These are phyloP conservation scores for Odontesthes bonariensis DNA, from an alignment of 2,113 vertebrate genomes.

Conservation along the genomic window DNA sequence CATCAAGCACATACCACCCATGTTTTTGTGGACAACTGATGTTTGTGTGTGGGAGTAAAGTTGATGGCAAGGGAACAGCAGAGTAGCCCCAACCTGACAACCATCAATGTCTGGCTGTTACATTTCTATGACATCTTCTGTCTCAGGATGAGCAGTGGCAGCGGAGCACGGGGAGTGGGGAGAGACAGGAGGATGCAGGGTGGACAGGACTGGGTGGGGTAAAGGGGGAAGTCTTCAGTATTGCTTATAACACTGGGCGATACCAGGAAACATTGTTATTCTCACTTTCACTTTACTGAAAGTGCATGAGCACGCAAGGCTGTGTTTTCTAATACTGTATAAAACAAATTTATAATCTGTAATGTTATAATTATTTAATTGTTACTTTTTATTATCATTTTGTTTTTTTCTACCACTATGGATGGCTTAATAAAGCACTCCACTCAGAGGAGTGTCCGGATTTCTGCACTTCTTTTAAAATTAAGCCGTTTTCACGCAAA, in stretches of 20 bases:
- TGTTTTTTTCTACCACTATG: neutral
- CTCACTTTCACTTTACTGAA: slow-evolving; percentile 22
- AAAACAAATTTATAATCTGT: neutral
- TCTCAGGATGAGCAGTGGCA: slow-evolving; percentile 54
- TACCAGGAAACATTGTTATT: slow-evolving; percentile 59
- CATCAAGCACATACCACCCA: slow-evolving; percentile 10
- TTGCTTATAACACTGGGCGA: slow-evolving; percentile 47
- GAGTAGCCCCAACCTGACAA: slow-evolving; percentile 67
- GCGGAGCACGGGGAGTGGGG: slow-evolving; percentile 32
- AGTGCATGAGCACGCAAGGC: neutral
- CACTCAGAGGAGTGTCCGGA: slow-evolving; percentile 34
- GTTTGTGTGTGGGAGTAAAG: slow-evolving; percentile 47
- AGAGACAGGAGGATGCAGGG: slow-evolving; percentile 39
- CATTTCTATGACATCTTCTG: slow-evolving; percentile 75
- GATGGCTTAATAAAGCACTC: slow-evolving; percentile 17
- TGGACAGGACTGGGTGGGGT: slow-evolving; percentile 35
- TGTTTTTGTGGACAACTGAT: slow-evolving; percentile 28
- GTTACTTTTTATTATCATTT: too few species aligned
- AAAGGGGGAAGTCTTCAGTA: slow-evolving; percentile 39
- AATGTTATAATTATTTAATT: neutral
- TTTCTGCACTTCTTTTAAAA: neutral
- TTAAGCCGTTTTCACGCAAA: neutral
- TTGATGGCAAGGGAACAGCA: slow-evolving; percentile 53
- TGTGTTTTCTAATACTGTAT: slow-evolving; percentile 13
- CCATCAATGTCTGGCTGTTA: slow-evolving; percentile 74